Conservation (phyloP, 2,797 vertebrate genomes). For the Amblyraja radiata region DNA sequence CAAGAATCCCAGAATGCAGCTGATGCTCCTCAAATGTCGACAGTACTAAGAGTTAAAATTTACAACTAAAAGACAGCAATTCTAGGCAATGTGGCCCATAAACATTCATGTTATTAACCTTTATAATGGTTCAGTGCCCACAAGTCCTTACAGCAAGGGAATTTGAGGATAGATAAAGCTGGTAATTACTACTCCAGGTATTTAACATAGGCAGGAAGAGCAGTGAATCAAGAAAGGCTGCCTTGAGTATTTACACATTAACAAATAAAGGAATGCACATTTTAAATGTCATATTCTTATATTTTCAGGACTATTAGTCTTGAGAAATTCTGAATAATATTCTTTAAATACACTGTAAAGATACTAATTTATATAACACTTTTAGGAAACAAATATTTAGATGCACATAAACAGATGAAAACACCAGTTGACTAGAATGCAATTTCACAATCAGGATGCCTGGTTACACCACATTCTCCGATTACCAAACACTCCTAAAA, state of each 20-base stretch:
- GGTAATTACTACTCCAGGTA: not conserved
- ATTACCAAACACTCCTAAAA: not conserved
- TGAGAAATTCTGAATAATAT: conserved; percentile 18
- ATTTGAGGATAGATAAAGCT: not conserved
- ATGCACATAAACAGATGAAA: not conserved
- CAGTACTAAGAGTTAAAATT: conserved; percentile 12
- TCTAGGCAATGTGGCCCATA: not conserved
- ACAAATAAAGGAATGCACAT: conserved; percentile 8
- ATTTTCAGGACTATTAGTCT: not conserved
- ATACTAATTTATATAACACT: not conserved
- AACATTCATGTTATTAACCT: not conserved
- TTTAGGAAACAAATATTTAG: not conserved
- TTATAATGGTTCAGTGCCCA: not conserved
- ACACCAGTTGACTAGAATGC: not conserved
- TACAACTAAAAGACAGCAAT: conserved; percentile 22
- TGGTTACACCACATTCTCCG: not conserved
- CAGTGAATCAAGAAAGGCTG: not conserved
- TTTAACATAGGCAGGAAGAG: conserved; percentile 16
- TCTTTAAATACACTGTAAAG: conserved; percentile 28
- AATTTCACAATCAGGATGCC: not conserved
- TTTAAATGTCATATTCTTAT: conserved; percentile 12
- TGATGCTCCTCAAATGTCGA: conserved; percentile 6
- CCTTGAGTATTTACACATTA: not conserved
- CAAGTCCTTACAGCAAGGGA: not conserved
- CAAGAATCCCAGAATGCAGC: conserved; percentile 26